Conservation (phyloP, 1,140 invertebrate genomes). For the Macrobrachium nipponense region DNA sequence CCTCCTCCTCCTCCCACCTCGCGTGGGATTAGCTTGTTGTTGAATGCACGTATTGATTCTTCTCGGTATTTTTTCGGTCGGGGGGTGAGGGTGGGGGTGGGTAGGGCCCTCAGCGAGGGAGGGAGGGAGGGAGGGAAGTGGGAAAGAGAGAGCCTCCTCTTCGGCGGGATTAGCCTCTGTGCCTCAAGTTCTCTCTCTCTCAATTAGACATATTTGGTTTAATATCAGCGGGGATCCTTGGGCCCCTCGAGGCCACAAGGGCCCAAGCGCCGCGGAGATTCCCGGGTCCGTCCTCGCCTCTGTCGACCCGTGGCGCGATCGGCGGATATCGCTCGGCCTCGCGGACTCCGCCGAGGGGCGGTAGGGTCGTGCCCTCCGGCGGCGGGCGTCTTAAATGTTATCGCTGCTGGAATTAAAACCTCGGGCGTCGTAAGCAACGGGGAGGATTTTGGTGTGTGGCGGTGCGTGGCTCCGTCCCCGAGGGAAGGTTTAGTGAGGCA, state of each 20-base stretch:
- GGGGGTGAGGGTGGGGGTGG: not conserved
- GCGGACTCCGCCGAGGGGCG: not conserved
- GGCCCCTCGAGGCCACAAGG: not conserved
- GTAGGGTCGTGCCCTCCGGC: not conserved
- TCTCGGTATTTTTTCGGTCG: conserved; percentile 24
- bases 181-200: conserved; percentile 50
- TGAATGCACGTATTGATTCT: conserved; percentile 61
- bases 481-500: conserved; percentile 26
- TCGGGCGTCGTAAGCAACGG: conserved; percentile 48
- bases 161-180: conserved; percentile 52
- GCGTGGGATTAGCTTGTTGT: conserved; percentile 57
- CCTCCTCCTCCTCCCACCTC: conserved; percentile 6
- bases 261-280: not conserved
- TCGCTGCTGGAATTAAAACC: conserved; percentile 54
- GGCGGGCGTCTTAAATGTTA: conserved; percentile 57
- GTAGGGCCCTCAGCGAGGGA: not conserved
- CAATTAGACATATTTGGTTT: conserved; percentile 62
- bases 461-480: conserved; percentile 31
- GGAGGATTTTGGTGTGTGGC: conserved; percentile 35
- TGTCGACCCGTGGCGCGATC: not conserved
- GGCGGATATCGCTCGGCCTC: no score
- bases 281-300: not conserved
- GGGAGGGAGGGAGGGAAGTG: no score
- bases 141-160: conserved; percentile 9
- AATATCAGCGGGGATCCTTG: conserved; percentile 52